Conservation (phyloP, 2,113 vertebrate genomes). For the Sinocyclocheilus grahami region DNA sequence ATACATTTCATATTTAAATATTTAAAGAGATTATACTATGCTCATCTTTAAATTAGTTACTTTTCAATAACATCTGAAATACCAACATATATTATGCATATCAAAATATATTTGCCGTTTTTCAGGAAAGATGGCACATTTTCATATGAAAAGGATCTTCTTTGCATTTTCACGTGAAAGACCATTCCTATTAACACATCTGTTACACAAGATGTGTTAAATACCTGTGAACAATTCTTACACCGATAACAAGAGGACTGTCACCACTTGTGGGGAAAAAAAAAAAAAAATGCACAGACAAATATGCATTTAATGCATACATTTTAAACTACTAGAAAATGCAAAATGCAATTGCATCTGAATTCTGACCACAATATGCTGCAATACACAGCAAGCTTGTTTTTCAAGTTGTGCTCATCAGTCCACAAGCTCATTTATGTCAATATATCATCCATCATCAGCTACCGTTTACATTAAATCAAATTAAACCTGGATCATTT, state of each 20-base stretch:
- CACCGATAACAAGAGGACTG: constrained; percentile 1
- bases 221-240: background rate
- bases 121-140: background rate
- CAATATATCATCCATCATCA: constrained; percentile 28
- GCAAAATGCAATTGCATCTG: background rate
- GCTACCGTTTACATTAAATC: background rate
- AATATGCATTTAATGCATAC: background rate
- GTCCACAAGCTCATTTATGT: background rate
- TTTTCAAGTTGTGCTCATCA: background rate
- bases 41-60: background rate
- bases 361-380: background rate
- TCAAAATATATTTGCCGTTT: background rate
- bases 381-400: background rate
- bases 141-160: background rate
- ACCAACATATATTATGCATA: background rate
- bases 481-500: background rate
- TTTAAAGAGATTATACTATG: background rate
- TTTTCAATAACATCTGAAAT: background rate
- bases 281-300: background rate
- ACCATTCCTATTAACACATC: background rate
- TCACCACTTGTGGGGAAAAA: background rate
- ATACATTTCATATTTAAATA: background rate
- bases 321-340: background rate
- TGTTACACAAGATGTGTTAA: background rate
- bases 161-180: background rate